phyloP scores from a whole-genome alignment of 2,888 invertebrate species.

The Sturmia bella region DNA sequence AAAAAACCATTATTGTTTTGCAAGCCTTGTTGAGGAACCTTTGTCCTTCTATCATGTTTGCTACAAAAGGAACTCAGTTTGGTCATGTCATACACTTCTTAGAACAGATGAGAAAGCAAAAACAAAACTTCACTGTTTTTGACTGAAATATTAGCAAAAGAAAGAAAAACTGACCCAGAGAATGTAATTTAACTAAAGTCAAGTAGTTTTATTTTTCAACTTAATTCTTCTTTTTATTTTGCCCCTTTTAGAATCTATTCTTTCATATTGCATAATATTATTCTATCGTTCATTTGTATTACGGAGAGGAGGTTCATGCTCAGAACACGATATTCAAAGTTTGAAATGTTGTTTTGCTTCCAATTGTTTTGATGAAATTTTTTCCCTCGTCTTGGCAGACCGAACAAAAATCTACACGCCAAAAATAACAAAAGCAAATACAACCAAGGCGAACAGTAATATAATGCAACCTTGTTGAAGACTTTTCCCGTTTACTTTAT shows the following conservation, averaged over 20 bases:
- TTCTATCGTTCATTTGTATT: conserved; percentile 48
- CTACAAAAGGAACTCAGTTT: conserved; percentile 47
- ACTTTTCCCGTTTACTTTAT: conserved; percentile 64
- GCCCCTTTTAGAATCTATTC: conserved; percentile 14
- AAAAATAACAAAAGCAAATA: conserved; percentile 45
- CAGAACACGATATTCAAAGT: conserved; percentile 29
- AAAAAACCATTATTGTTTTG: conserved; percentile 16
- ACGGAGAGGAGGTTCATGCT: conserved; percentile 51
- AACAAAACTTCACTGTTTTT: conserved; percentile 34
- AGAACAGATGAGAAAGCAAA: neutral
- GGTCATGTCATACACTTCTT: conserved; percentile 11
- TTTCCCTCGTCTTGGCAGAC: conserved; percentile 3
- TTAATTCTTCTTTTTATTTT: conserved; percentile 6
- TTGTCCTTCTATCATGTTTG: conserved; percentile 51
- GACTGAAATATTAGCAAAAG: conserved; percentile 21
- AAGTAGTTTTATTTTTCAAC: conserved; percentile 58
- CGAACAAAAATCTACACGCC: conserved; percentile 13
- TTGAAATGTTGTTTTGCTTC: conserved; percentile 20
- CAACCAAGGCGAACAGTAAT: conserved; percentile 31
- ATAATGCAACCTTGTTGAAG: conserved; percentile 45
- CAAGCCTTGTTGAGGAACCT: conserved; percentile 45
- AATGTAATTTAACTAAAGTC: conserved; percentile 61
- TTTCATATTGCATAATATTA: conserved; percentile 30
- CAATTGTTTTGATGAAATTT: conserved; percentile 28
- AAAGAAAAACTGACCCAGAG: conserved; percentile 19